Evolutionary conservation across 2,888 invertebrate species (phyloP), one percentile per base, ranked within the genome.

Genomic region (Noctua janthe): DNA sequence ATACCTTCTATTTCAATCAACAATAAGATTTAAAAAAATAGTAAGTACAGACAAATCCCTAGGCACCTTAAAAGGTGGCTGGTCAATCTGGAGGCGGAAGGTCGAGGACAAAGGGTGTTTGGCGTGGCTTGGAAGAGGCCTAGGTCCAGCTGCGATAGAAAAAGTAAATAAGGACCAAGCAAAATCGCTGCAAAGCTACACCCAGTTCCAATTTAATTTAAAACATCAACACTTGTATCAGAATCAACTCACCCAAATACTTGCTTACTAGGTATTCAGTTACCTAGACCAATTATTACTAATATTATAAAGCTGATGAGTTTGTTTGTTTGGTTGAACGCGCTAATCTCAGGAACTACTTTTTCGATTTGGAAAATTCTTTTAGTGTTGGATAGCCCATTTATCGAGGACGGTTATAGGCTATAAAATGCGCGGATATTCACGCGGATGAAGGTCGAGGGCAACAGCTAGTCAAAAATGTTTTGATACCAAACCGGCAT

Each of bases 401-500:
- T 29, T 29, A 29, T 29, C 1, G 29, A 29, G 29, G 29, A 29
- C 0, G 29, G 29, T 29, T 29, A 29, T 29, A 29, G 29, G 29
- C 29, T 29, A 29, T 29, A 29, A 29, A 29, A 29, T 29, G n/a
- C n/a, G n/a, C n/a, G n/a, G n/a, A n/a, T n/a, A n/a, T 29, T 29
- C 29, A 29, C 29, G 29, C 29, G 29, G 29, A 29, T 1, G 29
- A 29, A 29, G 29, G 29, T 29, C 29, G 29, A 0, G 29, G 29
- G 29, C 29, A 29, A 29, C 29, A 1, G 29, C 29, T 29, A 76
- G 86, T 76, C 59, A 59, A 70, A 49, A 73, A 51, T n/a, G 72
- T 54, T 47, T 73, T 51, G 73, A 73, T 62, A 54, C 13, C 56
- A 6, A 72, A 13, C 86, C 64, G 76, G n/a, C 62, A 29, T 76